Base-by-base conservation (phyloP, 2,113 vertebrate species). In the Carlito syrichta region DNA sequence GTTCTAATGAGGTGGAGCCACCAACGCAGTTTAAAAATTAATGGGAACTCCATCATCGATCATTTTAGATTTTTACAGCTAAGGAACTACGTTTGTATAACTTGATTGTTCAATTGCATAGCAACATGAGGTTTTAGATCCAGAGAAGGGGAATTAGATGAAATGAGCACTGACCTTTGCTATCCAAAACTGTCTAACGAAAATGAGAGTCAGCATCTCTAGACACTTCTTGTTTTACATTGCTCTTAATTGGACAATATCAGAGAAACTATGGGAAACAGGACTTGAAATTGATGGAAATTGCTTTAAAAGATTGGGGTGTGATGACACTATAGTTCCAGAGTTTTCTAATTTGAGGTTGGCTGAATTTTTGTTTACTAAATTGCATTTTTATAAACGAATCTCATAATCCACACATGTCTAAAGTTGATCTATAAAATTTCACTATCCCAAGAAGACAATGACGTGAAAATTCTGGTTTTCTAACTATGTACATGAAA, bases 1-100 rank as follows among this genome's bases (percentile, higher is more conserved):
- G 35, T 96, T 91, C 86, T 95, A 89, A 91, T 94, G 95, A 89
- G 20, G 45, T 17, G 94, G 32, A 93, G 76, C 19, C 71, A 96
- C 68, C 86, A 96, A 91, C 91, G 73, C 77, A 93, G 87, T 95
- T 95, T 96, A 94, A 89, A 97, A 94, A 96, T 97, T 97, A 95
- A 96, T 92, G 90, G 78, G 62, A 97, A 96, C 90, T 88, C n/a
- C 19, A 43, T 38, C 86, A 97, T 92, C 0, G 2, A 92, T 97
- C 93, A 96, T 78, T 95, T 93, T 56, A 66, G 79, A 94, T 69
- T 95, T 97, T 92, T 91, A 93, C 48, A 77, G 92, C 48, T 63
- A 73, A 77, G 45, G 32, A 91, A 87, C 74, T 92, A 62, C 56
- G 35, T 96, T 96, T 94, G 74, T 96, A 27, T 82, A 96, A 97